Conservation (phyloP, 2,888 invertebrate genomes). For the Drosophila vallismaia region DNA sequence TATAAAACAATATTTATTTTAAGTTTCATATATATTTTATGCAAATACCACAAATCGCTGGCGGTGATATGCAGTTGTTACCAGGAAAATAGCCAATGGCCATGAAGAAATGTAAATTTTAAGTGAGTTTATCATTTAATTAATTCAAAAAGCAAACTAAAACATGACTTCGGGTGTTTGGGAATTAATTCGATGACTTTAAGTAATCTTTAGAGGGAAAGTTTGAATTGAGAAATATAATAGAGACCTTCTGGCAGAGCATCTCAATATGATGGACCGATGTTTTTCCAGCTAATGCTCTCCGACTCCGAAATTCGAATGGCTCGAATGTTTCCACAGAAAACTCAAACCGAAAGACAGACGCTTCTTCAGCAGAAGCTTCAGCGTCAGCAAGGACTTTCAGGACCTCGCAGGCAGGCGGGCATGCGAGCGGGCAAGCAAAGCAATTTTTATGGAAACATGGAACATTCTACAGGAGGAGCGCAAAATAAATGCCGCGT, state of each 20-base stretch:
- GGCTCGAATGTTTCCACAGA: constrained; percentile 65
- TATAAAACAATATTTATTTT: too few species aligned
- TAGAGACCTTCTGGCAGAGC: constrained; percentile 14
- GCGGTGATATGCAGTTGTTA: background rate
- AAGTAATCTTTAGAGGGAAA: background rate
- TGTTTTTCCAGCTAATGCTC: constrained; percentile 28
- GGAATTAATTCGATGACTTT: background rate
- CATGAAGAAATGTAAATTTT: background rate
- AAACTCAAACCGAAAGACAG: constrained; percentile 71
- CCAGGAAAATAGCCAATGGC: background rate
- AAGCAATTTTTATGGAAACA: constrained; percentile 78
- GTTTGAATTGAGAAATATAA: too few species aligned
- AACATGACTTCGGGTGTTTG: background rate
- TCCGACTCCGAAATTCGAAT: constrained; percentile 21
- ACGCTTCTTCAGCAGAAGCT: constrained; percentile 40
- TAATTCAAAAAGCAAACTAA: background rate
- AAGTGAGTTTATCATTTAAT: background rate
- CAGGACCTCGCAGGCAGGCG: constrained; percentile 10
- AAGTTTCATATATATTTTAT: too few species aligned
- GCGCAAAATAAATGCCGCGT: constrained; percentile 72
- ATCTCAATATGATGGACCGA: constrained; percentile 10
- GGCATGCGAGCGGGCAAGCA: constrained; percentile 50
- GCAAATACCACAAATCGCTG: background rate
- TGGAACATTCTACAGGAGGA: constrained; percentile 63
- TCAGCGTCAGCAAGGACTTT: constrained; percentile 38